Percentiles rank a stretch among this genome's conserved stretches.
phyloP scores from a whole-genome alignment of 2,797 vertebrate species.

The Pangasius sanitwongsei region DNA sequence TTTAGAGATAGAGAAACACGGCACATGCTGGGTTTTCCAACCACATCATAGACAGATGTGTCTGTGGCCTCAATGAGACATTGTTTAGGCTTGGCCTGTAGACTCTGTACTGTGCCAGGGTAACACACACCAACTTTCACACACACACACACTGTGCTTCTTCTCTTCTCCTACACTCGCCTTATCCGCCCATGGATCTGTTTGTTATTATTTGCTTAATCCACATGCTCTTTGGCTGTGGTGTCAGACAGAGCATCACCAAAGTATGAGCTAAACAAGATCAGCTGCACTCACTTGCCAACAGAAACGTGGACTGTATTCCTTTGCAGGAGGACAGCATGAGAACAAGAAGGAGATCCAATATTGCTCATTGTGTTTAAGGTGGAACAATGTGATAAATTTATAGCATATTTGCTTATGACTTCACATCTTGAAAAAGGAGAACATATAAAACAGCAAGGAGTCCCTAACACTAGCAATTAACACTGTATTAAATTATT shows the following conservation, averaged over 20 bases:
- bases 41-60: constrained; percentile 42
- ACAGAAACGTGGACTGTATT: constrained; percentile 18
- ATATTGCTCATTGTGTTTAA: neutral
- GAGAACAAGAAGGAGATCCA: neutral
- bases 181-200: constrained; percentile 37
- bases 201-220: constrained; percentile 51
- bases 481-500: neutral
- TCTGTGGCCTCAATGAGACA: constrained; percentile 35
- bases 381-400: neutral
- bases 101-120: constrained; percentile 2
- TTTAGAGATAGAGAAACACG: constrained; percentile 25
- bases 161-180: neutral
- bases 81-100: constrained; percentile 30
- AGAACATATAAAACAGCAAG: neutral
- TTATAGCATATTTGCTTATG: neutral
- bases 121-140: constrained; percentile 27
- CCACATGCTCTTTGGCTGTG: constrained; percentile 36
- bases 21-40: constrained; percentile 29
- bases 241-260: constrained; percentile 48
- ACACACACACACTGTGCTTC: constrained; percentile 7
- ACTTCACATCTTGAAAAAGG: constrained; percentile 1
- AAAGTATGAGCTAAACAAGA: constrained; percentile 23
- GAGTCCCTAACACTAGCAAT: neutral
- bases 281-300: neutral
- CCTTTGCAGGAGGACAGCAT: neutral